Percentiles rank a stretch among this genome's conserved stretches.
These are phyloP conservation scores for Stylophora pistillata DNA, from an alignment of 64 coral and sea anemone species.

Conservation along the genomic window DNA sequence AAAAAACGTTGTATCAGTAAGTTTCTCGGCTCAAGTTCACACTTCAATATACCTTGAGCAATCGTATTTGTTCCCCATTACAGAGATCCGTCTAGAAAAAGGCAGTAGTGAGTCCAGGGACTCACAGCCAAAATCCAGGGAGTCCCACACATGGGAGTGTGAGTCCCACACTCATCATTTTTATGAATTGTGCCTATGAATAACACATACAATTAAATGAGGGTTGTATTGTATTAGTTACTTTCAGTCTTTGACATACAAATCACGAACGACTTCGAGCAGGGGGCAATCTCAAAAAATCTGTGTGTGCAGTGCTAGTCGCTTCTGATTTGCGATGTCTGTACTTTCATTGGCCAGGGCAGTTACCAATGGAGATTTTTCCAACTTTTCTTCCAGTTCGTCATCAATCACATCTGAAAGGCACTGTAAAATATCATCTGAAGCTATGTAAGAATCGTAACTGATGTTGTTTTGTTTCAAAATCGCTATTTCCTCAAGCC, in stretches of 20 bases:
- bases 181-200: background rate
- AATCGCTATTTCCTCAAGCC: conserved; percentile 40
- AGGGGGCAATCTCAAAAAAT: conserved; percentile 46
- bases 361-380: conserved; percentile 14
- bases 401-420: background rate
- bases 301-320: conserved; percentile 20
- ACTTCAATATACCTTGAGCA: no score
- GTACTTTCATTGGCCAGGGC: conserved; percentile 1
- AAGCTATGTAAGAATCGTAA: conserved; percentile 35
- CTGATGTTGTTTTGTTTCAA: conserved; percentile 45
- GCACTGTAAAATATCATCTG: background rate
- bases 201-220: conserved; percentile 1
- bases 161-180: conserved; percentile 39
- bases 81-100: conserved; percentile 52
- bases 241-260: conserved; percentile 27
- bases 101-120: conserved; percentile 43
- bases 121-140: conserved; percentile 26
- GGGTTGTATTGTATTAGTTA: conserved; percentile 14
- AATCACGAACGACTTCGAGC: conserved; percentile 35
- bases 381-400: background rate
- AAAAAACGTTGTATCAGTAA: no score
- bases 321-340: background rate
- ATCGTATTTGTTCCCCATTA: no score
- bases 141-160: conserved; percentile 6
- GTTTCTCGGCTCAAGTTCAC: no score